Percentiles rank a stretch among this genome's conserved stretches.
phyloP scores from a whole-genome alignment of 2,113 vertebrate species.

The Corvus moneduloides region DNA sequence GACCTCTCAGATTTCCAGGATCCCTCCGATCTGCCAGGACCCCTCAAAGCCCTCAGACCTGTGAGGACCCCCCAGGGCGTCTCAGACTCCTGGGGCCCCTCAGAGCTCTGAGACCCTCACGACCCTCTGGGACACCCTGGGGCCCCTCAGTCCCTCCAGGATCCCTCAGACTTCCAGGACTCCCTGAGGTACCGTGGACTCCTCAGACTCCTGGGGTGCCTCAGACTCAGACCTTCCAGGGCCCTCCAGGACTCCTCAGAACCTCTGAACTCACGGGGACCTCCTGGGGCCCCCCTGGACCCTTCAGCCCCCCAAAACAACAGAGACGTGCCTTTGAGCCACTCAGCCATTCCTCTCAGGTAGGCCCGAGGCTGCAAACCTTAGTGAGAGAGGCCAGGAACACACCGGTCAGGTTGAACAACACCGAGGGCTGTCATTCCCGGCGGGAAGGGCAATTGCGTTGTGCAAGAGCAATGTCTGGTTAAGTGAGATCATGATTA shows the following conservation, averaged over 20 bases:
- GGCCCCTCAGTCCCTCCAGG: background rate
- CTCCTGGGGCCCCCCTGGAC: rapidly evolving
- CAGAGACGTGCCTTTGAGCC: background rate
- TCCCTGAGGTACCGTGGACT: too few relatives aligned
- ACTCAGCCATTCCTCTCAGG: rapidly evolving
- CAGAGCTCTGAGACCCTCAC: background rate
- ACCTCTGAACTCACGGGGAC: background rate
- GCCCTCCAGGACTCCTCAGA: background rate
- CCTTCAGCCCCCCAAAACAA: background rate
- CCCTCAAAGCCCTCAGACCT: background rate
- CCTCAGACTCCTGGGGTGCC: background rate
- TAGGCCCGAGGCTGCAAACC: rapidly evolving
- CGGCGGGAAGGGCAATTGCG: background rate
- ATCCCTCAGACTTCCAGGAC: background rate
- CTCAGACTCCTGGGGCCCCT: background rate
- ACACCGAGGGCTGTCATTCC: rapidly evolving
- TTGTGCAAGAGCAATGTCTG: background rate
- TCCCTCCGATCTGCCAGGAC: background rate
- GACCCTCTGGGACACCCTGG: background rate
- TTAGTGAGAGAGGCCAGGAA: too few relatives aligned
- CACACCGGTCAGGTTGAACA: rapidly evolving
- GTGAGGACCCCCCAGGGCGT: rapidly evolving
- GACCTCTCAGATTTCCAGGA: background rate
- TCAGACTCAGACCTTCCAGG: background rate
- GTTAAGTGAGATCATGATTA: rapidly evolving